Conservation (phyloP, 2,113 vertebrate genomes). For the Cygnus atratus region DNA sequence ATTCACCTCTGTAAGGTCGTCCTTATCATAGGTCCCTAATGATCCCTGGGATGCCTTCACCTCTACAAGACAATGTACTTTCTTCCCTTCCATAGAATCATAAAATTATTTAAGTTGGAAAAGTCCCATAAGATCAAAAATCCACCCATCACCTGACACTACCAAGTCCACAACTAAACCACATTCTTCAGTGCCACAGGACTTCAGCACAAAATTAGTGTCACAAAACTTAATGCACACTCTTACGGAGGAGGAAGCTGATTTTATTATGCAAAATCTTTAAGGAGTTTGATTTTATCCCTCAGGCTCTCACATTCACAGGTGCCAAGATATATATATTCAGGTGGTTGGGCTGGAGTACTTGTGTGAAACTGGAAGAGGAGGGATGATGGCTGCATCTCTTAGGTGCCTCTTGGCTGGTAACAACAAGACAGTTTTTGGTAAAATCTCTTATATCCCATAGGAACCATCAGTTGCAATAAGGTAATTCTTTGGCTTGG, state of each 20-base stretch:
- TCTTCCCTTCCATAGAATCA: neutral
- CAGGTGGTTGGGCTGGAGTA: neutral
- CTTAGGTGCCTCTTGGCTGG: neutral
- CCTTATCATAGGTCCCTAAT: neutral
- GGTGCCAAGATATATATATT: neutral
- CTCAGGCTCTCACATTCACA: neutral
- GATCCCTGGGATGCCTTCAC: neutral
- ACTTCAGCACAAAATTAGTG: neutral
- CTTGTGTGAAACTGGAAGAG: neutral
- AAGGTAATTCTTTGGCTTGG: neutral
- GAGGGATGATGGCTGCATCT: neutral
- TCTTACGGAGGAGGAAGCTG: neutral
- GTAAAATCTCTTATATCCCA: neutral
- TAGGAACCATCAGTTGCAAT: neutral
- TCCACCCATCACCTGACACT: neutral
- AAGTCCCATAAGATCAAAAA: neutral
- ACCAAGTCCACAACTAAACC: neutral
- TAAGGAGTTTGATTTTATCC: neutral
- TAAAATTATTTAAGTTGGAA: neutral
- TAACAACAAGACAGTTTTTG: neutral
- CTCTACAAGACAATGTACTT: rapidly evolving
- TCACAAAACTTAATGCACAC: neutral
- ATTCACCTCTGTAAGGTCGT: neutral
- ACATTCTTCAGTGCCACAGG: neutral
- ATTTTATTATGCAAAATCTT: neutral